These are phyloP conservation scores for Sesia bembeciformis DNA, from an alignment of 2,888 invertebrate species.

Conservation along the genomic window DNA sequence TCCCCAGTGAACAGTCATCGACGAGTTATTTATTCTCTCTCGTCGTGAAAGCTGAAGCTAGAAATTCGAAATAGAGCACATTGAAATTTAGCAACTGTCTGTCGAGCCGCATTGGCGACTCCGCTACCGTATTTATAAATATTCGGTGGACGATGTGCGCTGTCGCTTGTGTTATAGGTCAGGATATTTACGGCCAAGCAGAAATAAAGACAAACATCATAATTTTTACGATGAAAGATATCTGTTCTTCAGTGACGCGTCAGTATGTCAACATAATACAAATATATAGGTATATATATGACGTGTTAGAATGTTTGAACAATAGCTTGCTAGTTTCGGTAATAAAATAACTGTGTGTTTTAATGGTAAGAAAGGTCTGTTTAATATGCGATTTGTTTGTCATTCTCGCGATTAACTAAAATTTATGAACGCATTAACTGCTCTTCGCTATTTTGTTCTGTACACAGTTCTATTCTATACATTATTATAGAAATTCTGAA, in stretches of 20 bases:
- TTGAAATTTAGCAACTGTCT: conserved; percentile 73
- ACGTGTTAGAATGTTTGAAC: neutral
- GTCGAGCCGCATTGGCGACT: conserved; percentile 56
- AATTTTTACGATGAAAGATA: neutral
- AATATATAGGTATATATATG: no score
- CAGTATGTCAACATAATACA: neutral
- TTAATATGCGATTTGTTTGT: neutral
- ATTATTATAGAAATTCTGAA: conserved; percentile 18
- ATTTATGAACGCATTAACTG: no score
- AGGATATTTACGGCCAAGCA: conserved; percentile 10
- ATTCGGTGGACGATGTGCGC: conserved; percentile 51
- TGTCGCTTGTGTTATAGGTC: conserved; percentile 46
- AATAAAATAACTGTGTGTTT: neutral
- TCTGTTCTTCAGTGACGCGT: neutral
- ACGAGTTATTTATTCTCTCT: conserved; percentile 35
- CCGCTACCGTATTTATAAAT: conserved; percentile 65
- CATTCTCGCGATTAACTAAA: no score
- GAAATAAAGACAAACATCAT: conserved; percentile 5
- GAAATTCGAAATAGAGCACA: conserved; percentile 60
- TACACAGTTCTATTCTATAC: conserved; percentile 10
- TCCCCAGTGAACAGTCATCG: conserved; percentile 22
- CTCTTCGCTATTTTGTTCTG: neutral
- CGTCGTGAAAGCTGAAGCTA: conserved; percentile 45
- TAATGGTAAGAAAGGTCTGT: neutral
- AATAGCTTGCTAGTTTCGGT: neutral